phyloP scores from a whole-genome alignment of 2,888 invertebrate species.

The Leuctra nigra region DNA sequence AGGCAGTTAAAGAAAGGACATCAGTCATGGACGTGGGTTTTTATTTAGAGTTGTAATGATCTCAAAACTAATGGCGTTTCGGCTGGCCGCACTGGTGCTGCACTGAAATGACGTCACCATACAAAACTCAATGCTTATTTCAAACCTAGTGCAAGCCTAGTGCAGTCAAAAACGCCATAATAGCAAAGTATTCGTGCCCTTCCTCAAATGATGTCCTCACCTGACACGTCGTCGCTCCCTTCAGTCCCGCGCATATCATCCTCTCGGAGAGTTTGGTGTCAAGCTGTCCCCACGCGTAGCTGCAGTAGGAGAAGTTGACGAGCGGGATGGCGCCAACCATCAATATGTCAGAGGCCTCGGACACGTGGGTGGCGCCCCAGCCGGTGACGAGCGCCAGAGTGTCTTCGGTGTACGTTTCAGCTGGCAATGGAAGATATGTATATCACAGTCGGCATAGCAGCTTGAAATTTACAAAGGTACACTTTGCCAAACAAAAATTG shows the following conservation, averaged over 20 bases:
- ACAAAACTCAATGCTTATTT: too few species aligned
- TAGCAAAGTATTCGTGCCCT: conserved; percentile 25
- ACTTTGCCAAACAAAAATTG: too few species aligned
- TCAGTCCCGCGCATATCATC: conserved; percentile 25
- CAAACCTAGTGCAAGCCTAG: conserved; percentile 22
- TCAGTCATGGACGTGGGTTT: too few species aligned
- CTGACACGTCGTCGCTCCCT: conserved; percentile 19
- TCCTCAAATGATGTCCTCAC: conserved; percentile 10
- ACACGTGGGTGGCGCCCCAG: conserved; percentile 20
- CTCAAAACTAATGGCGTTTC: too few species aligned
- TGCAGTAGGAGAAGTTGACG: conserved; percentile 21
- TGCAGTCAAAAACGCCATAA: conserved; percentile 20
- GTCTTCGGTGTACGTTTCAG: conserved; percentile 8
- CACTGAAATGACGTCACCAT: too few species aligned
- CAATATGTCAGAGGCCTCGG: neutral
- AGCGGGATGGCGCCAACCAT: conserved; percentile 19
- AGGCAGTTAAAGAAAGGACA: too few species aligned
- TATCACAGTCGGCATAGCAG: too few species aligned
- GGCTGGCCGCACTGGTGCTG: too few species aligned
- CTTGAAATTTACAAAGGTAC: too few species aligned
- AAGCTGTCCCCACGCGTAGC: conserved; percentile 8
- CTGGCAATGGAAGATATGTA: too few species aligned
- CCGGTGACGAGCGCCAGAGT: conserved; percentile 21
- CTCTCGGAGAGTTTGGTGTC: conserved; percentile 11
- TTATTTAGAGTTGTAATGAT: too few species aligned